Evolutionary conservation across 2,888 invertebrate genomes (phyloP).

Genomic region (Tortricodes alternella): DNA sequence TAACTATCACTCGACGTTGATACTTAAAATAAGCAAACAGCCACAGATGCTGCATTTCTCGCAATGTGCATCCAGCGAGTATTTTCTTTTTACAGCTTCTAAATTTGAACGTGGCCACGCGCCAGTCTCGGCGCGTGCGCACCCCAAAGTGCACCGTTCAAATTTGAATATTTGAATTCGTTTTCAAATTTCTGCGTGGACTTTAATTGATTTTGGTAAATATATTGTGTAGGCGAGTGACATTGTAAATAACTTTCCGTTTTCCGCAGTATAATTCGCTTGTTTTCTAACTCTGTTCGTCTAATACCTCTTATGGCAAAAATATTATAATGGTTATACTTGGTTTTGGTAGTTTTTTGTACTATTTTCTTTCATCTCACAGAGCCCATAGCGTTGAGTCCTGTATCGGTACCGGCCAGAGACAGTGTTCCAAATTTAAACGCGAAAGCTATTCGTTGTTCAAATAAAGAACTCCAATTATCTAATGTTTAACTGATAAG

Average conservation of each 20-base stretch:
- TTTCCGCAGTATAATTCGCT: conserved; percentile 26
- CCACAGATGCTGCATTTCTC: conserved; percentile 72
- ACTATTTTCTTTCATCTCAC: conserved; percentile 41
- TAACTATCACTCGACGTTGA: conserved; percentile 36
- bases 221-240: conserved; percentile 40
- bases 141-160: conserved; percentile 59
- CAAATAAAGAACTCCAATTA: conserved; percentile 47
- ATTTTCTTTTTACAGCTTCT: conserved; percentile 71
- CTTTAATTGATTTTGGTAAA: conserved; percentile 51
- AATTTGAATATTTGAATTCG: conserved; percentile 43
- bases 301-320: conserved; percentile 7
- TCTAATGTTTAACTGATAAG: conserved; percentile 41
- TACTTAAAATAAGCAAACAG: conserved; percentile 61
- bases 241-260: conserved; percentile 33
- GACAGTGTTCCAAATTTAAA: conserved; percentile 48
- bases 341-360: conserved; percentile 34
- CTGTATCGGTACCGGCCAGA: conserved; percentile 63
- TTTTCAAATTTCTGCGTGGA: conserved; percentile 34
- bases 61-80: conserved; percentile 69
- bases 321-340: background rate
- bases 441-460: conserved; percentile 42
- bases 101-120: conserved; percentile 76
- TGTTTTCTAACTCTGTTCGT: conserved; percentile 1
- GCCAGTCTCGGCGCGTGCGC: conserved; percentile 72
- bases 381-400: conserved; percentile 64